phyloP scores from a whole-genome alignment of 2,797 vertebrate species.

The Antrozous pallidus region DNA sequence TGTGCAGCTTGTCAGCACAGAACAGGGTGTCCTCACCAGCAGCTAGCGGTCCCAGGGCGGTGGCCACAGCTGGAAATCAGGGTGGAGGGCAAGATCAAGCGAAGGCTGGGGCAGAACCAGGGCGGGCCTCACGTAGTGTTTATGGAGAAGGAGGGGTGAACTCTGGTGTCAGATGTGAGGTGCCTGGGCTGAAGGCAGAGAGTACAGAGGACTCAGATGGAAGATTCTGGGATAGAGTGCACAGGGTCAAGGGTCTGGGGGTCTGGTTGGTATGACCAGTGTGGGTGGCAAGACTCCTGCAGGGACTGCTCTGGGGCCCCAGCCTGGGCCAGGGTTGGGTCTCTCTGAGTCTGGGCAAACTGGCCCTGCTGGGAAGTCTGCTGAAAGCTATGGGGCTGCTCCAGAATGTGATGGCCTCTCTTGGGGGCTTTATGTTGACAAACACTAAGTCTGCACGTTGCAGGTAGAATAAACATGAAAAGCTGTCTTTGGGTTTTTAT shows the following conservation, averaged over 20 bases:
- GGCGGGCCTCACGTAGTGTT: neutral
- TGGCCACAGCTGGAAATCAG: neutral
- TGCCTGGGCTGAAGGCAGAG: neutral
- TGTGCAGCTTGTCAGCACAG: neutral
- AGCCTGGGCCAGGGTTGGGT: fast-evolving
- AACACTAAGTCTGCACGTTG: fast-evolving
- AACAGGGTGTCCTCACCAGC: neutral
- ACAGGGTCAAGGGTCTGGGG: neutral
- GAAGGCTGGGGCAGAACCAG: fast-evolving
- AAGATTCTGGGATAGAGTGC: neutral
- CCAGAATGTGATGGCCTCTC: fast-evolving
- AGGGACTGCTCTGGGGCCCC: neutral
- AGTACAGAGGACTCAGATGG: neutral
- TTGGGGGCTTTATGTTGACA: neutral
- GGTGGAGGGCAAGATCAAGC: fast-evolving
- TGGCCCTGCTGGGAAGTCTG: neutral
- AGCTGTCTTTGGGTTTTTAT: fast-evolving
- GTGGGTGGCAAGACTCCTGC: neutral
- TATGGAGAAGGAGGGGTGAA: neutral
- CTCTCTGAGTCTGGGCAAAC: neutral
- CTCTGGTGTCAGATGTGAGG: fast-evolving
- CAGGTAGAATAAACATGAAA: fast-evolving
- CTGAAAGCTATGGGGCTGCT: fast-evolving
- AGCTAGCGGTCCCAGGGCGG: neutral
- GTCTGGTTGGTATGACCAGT: fast-evolving